Conservation (phyloP, 2,797 vertebrate genomes). For the Lepus townsendii region DNA sequence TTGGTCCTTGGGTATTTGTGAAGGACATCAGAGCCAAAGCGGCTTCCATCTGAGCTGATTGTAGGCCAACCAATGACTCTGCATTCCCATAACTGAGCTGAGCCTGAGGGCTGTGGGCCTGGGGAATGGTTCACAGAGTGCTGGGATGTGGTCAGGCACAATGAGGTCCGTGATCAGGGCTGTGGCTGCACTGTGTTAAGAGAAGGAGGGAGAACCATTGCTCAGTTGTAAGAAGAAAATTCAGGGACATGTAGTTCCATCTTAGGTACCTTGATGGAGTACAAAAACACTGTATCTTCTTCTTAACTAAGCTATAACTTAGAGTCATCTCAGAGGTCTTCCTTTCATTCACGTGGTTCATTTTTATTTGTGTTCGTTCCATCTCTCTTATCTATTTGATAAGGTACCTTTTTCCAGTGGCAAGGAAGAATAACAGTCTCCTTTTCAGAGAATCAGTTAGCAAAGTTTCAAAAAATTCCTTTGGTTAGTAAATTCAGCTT, state of each 20-base stretch:
- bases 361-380: background rate
- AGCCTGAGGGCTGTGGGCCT: background rate
- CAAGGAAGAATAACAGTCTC: background rate
- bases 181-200: background rate
- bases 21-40: background rate
- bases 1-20: background rate
- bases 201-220: background rate
- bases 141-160: background rate
- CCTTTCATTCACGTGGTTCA: background rate
- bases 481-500: constrained; percentile 21
- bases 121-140: background rate
- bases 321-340: background rate
- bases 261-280: background rate
- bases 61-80: background rate
- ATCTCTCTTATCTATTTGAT: background rate
- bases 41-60: background rate
- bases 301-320: background rate
- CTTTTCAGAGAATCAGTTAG: background rate
- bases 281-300: background rate
- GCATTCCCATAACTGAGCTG: background rate
- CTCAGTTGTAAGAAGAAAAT: background rate
- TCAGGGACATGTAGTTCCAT: background rate
- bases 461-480: constrained; percentile 19
- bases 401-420: background rate
- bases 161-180: background rate